These are phyloP conservation scores for Oegoconia quadripuncta DNA, from an alignment of 2,888 invertebrate species.

Conservation along the genomic window DNA sequence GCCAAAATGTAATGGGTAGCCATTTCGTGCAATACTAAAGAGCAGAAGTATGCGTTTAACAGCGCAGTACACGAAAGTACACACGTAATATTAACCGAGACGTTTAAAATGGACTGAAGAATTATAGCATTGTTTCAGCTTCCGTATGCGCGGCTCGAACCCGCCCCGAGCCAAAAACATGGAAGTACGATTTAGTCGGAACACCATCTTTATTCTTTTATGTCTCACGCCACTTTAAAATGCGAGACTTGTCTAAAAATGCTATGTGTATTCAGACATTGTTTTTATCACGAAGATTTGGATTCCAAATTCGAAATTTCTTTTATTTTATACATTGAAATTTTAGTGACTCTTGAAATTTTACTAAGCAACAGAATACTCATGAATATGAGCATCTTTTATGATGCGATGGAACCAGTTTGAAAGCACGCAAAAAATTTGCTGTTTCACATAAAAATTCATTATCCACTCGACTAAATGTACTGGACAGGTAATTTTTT, in stretches of 20 bases:
- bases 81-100: slow-evolving; percentile 22
- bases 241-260: slow-evolving; percentile 38
- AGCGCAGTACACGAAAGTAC: slow-evolving; percentile 12
- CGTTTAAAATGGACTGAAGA: slow-evolving; percentile 37
- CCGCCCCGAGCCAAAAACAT: slow-evolving; percentile 47
- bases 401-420: too few relatives aligned
- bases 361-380: too few relatives aligned
- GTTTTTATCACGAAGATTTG: slow-evolving; percentile 34
- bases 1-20: too few relatives aligned
- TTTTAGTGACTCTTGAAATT: too few relatives aligned
- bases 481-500: too few relatives aligned
- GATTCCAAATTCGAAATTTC: slow-evolving; percentile 34
- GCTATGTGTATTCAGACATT: slow-evolving; percentile 35
- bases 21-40: slow-evolving; percentile 5
- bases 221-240: slow-evolving; percentile 37
- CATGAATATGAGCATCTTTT: too few relatives aligned
- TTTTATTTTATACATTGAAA: too few relatives aligned
- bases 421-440: too few relatives aligned
- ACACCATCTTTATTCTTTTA: slow-evolving; percentile 38
- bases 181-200: slow-evolving; percentile 45
- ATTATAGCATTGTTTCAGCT: slow-evolving; percentile 47
- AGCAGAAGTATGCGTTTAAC: slow-evolving; percentile 7
- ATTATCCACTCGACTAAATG: too few relatives aligned
- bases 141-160: slow-evolving; percentile 48
- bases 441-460: too few relatives aligned